Evolutionary conservation across 2,888 invertebrate genomes (phyloP).

Genomic region (Caenorhabditis afra): DNA sequence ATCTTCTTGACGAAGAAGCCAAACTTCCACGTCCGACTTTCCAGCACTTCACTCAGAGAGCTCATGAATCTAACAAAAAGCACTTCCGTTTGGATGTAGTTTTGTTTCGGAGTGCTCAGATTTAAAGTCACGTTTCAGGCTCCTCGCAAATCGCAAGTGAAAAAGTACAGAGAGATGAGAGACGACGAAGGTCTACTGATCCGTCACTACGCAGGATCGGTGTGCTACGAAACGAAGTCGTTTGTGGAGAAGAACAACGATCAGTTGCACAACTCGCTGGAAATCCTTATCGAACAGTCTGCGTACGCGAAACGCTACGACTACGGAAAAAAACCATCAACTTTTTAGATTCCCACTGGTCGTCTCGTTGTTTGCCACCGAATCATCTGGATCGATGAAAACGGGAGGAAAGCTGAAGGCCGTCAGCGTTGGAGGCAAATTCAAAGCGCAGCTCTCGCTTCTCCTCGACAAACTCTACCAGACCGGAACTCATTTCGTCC

Average conservation of each 20-base stretch:
- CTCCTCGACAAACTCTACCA: constrained; percentile 92
- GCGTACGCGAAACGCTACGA: too few relatives aligned
- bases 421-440: constrained; percentile 96
- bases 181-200: constrained; percentile 97
- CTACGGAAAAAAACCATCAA: too few relatives aligned
- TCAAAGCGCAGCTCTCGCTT: constrained; percentile 91
- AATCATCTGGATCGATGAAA: constrained; percentile 3
- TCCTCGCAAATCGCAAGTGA: constrained; percentile 92
- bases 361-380: constrained; percentile 51
- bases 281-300: constrained; percentile 88
- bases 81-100: constrained; percentile 88
- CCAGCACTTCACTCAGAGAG: constrained; percentile 92
- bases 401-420: constrained; percentile 83
- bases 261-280: constrained; percentile 94
- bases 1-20: constrained; percentile 94
- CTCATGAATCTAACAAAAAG: constrained; percentile 89
- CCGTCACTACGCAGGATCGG: constrained; percentile 96
- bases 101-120: too few relatives aligned
- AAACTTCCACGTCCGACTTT: constrained; percentile 94
- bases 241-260: constrained; percentile 99
- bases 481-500: constrained; percentile 94
- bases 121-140: too few relatives aligned
- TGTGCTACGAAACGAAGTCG: constrained; percentile 93
- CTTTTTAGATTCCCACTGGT: constrained; percentile 27
- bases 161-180: constrained; percentile 89